phyloP scores from a whole-genome alignment of 2,888 invertebrate genomes.

The Nowickia ferox region DNA sequence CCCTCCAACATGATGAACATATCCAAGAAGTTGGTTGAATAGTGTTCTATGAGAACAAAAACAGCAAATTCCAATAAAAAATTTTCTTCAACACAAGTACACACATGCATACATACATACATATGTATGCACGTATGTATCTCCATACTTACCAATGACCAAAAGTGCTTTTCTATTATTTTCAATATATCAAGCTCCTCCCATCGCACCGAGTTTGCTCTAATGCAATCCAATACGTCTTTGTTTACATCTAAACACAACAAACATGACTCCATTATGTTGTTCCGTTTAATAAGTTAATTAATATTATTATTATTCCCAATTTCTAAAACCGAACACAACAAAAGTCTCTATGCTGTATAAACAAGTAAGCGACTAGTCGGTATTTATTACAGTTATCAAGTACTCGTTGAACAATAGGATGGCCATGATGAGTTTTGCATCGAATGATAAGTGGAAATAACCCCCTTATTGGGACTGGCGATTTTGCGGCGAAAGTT shows the following conservation, averaged over 20 bases:
- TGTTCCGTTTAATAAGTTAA: not conserved
- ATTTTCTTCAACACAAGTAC: not conserved
- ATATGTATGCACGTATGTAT: not conserved
- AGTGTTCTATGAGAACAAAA: not conserved
- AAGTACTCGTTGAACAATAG: too few species aligned
- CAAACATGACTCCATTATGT: constrained; percentile 35
- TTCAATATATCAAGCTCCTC: constrained; percentile 33
- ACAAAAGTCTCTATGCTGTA: too few species aligned
- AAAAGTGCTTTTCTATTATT: constrained; percentile 51
- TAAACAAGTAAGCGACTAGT: too few species aligned
- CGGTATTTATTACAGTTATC: too few species aligned
- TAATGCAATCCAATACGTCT: constrained; percentile 35
- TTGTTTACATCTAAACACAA: constrained; percentile 60
- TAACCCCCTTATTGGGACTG: too few species aligned
- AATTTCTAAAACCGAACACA: too few species aligned
- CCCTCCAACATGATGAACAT: constrained; percentile 51
- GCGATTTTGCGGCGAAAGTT: too few species aligned
- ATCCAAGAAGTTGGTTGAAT: constrained; percentile 10
- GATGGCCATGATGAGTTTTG: too few species aligned
- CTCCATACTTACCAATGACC: constrained; percentile 40
- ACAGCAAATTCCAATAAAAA: not conserved
- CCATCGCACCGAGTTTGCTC: constrained; percentile 40
- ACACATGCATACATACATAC: not conserved
- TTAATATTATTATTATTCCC: not conserved
- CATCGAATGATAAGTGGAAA: too few species aligned